Base-by-base conservation (phyloP, 2,797 vertebrate genomes). In the Calcarius lapponicus region DNA sequence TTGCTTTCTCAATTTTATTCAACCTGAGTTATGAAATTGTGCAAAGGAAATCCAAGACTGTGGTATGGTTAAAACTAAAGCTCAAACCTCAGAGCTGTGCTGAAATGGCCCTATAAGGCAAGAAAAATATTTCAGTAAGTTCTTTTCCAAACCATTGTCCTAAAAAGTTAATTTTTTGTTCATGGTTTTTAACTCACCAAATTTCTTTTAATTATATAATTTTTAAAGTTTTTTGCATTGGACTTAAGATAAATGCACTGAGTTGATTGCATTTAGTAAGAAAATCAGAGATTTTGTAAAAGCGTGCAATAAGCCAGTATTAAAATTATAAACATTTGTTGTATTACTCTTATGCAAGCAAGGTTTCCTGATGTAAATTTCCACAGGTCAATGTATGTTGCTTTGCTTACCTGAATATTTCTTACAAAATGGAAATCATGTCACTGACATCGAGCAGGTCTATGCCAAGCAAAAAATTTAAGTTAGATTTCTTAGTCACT, bases 1-100 rank as follows among this genome's bases (percentile, higher is more conserved):
- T 42, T 74, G 22, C 50, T 85, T 5, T 81, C 65, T 24, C 20
- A 42, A 0, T 56, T 89, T 71, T 82, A 48, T 54, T 86, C 32
- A 58, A 0, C 5, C n/a, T 67, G 31, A 80, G 38, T 38, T 64
- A 42, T 0, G 2, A 90, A 81, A 78, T 10, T 3, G 1, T n/a
- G 19, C 31, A 80, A 71, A 75, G 24, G 34, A 81, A 65, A 62
- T 60, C 17, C 7, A 36, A 51, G 40, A 48, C n/a, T 36, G 38
- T 2, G 1, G 5, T 65, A 36, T 43, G 28, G 42, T 80, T 83
- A 42, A 88, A 89, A 69, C 25, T 54, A 26, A 54, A 72, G 38
- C 9, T 92, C 7, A 88, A 73, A 51, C 32, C 26, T 79, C 36
- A 70, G 69, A 64, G 17, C 43, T 88, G 20, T 74, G 26, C 42